These are phyloP conservation scores for Entelurus aequoreus DNA, from an alignment of 2,113 vertebrate genomes.

Conservation along the genomic window DNA sequence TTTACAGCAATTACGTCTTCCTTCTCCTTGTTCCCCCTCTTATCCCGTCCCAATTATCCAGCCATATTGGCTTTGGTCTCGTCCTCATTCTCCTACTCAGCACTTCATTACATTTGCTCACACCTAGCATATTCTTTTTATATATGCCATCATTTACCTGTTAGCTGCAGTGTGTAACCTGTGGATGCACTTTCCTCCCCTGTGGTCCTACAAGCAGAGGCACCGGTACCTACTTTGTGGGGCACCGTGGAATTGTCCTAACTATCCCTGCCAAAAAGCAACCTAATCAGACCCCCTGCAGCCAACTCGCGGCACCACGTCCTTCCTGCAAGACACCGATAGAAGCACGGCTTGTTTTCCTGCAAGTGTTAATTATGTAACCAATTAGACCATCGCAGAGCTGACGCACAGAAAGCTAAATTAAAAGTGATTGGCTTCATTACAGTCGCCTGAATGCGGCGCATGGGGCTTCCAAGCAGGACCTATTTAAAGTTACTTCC, in stretches of 20 bases:
- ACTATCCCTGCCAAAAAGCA: background rate
- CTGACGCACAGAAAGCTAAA: conserved; percentile 56
- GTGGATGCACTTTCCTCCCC: conserved; percentile 29
- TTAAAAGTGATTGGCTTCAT: conserved; percentile 72
- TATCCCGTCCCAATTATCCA: background rate
- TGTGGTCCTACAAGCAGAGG: conserved; percentile 22
- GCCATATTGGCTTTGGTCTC: background rate
- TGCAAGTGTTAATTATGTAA: conserved; percentile 67
- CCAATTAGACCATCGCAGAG: conserved; percentile 66
- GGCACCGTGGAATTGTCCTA: too few relatives aligned
- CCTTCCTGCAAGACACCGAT: conserved; percentile 55
- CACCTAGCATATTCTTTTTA: background rate
- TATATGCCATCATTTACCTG: conserved; percentile 27
- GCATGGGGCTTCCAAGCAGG: conserved; percentile 43
- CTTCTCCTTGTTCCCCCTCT: background rate
- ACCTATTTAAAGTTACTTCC: conserved; percentile 55
- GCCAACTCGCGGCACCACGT: conserved; percentile 34
- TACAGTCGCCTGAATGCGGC: conserved; percentile 53
- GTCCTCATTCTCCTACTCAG: background rate
- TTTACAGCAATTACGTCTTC: conserved; percentile 37
- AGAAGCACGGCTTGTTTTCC: conserved; percentile 59
- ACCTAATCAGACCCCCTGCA: conserved; percentile 45
- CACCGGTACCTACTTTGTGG: too few relatives aligned
- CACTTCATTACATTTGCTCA: conserved; percentile 21
- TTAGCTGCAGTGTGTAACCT: conserved; percentile 31